Evolutionary conservation across 2,797 vertebrate species (phyloP).

Genomic region (Oreochromis mossambicus): DNA sequence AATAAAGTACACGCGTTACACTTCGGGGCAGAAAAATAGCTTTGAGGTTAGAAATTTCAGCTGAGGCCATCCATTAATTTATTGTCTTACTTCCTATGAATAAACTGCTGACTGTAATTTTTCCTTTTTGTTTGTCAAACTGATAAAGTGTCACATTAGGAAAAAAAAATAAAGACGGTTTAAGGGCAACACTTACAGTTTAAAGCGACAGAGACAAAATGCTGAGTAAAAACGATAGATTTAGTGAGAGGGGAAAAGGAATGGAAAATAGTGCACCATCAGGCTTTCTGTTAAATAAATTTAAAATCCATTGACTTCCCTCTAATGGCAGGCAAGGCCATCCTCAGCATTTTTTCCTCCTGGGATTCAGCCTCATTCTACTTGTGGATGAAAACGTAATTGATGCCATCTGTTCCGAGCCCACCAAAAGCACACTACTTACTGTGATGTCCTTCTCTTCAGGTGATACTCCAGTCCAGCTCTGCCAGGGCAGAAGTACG

Average conservation of each 20-base stretch:
- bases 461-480: background rate
- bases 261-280: background rate
- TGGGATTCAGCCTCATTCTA: background rate
- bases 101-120: background rate
- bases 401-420: slow-evolving; percentile 24
- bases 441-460: background rate
- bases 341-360: background rate
- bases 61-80: slow-evolving; percentile 17
- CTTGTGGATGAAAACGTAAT: background rate
- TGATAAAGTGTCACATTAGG: background rate
- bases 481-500: background rate
- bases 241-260: background rate
- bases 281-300: slow-evolving; percentile 7
- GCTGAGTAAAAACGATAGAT: background rate
- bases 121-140: background rate
- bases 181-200: background rate
- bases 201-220: background rate
- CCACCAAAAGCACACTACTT: background rate
- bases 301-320: background rate
- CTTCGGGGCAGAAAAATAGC: background rate
- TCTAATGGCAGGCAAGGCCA: background rate
- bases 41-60: slow-evolving; percentile 8
- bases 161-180: background rate
- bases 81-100: background rate
- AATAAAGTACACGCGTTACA: slow-evolving; percentile 2